Evolutionary conservation across 2,113 vertebrate species (phyloP).

Genomic region (Sus scrofa): DNA sequence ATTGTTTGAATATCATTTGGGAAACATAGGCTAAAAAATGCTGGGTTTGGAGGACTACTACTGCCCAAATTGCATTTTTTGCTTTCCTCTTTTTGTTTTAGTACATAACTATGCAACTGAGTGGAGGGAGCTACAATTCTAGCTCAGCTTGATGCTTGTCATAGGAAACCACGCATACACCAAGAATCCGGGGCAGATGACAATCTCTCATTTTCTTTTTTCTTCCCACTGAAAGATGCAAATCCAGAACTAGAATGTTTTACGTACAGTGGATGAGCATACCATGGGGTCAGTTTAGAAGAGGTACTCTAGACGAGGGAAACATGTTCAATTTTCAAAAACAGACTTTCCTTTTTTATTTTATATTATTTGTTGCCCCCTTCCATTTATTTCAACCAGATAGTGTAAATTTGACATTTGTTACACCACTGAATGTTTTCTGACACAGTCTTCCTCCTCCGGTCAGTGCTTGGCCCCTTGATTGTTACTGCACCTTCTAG

Average conservation of each 20-base stretch:
- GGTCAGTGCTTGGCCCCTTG: neutral
- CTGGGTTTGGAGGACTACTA: slow-evolving; percentile 53
- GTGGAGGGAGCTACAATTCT: neutral
- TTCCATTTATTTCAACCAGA: neutral
- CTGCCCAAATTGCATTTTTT: slow-evolving; percentile 50
- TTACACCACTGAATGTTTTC: neutral
- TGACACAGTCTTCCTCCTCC: neutral
- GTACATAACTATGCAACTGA: slow-evolving; percentile 18
- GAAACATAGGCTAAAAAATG: slow-evolving; percentile 57
- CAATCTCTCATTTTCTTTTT: slow-evolving; percentile 49
- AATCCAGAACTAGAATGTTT: neutral
- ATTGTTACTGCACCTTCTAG: neutral
- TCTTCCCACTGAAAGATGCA: neutral
- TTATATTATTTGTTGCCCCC: neutral
- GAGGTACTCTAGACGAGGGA: neutral
- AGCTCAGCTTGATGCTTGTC: neutral
- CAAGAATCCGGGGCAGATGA: neutral
- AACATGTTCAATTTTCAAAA: neutral
- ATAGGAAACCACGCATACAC: neutral
- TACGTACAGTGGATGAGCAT: neutral
- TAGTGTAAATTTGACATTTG: neutral
- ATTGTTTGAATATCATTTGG: slow-evolving; percentile 76
- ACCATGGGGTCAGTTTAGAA: neutral
- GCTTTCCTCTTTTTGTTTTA: slow-evolving; percentile 66
- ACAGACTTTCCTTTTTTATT: neutral